phyloP scores from a whole-genome alignment of 2,113 vertebrate species.

The Xenotilapia leptura region DNA sequence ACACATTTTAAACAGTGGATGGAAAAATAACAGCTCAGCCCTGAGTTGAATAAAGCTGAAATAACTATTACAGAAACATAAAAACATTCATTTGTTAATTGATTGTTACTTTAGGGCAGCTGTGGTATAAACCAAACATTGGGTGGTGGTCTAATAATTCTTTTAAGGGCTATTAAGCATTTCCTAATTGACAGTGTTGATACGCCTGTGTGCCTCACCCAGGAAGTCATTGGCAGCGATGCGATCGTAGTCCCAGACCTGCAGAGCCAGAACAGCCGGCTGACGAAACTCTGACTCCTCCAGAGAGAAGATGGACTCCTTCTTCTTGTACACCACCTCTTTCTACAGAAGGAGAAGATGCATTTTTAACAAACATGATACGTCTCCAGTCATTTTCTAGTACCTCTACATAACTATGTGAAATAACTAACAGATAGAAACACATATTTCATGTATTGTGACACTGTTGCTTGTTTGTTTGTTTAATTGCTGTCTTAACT shows the following conservation, averaged over 20 bases:
- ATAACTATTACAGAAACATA: not conserved
- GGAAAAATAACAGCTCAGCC: not conserved
- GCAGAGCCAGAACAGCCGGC: conserved; percentile 81
- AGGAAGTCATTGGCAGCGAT: conserved; percentile 90
- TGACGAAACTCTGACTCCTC: conserved; percentile 86
- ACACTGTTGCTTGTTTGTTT: not conserved
- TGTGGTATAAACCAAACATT: not conserved
- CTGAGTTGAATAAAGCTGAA: not conserved
- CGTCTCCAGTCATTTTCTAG: not conserved
- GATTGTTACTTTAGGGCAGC: not conserved
- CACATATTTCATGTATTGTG: not conserved
- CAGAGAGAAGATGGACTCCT: conserved; percentile 86
- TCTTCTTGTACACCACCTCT: conserved; percentile 82
- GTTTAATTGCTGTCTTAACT: not conserved
- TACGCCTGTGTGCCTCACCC: conserved; percentile 59
- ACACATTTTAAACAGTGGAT: not conserved
- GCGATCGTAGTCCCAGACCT: conserved; percentile 93
- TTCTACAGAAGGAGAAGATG: conserved; percentile 48
- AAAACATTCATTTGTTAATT: not conserved
- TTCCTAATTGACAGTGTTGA: not conserved
- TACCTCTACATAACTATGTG: not conserved
- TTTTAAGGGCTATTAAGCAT: not conserved
- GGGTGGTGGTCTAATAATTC: not conserved
- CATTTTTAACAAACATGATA: not conserved
- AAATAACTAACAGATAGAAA: not conserved